Base-by-base conservation (phyloP, 2,113 vertebrate genomes). In the Cariama cristata region DNA sequence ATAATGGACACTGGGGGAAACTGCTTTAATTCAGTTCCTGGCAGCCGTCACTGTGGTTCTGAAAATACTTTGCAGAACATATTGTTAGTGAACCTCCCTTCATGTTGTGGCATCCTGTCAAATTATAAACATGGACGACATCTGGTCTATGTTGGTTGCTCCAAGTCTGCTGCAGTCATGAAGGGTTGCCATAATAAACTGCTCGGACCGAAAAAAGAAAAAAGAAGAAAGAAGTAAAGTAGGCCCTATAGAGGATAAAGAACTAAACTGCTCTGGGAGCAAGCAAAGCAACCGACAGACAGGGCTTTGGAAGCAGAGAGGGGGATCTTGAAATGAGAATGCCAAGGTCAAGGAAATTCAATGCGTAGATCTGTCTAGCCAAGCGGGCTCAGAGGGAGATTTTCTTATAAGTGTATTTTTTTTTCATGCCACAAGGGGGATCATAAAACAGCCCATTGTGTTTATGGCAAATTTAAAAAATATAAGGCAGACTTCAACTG, bases 351-450 rank as follows among this genome's bases (percentile, higher is more conserved):
- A 93, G 85, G 85, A 88, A 95, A 96, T 74, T 62, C 74, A 82
- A 76, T 66, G 89, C 8, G 0, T 30, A 49, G 93, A 82, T 91
- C 81, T 95, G 95, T 95, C 94, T 97, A 58, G 97, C 95, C 95
- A 96, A 97, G 89, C 69, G 53, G 71, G 45, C 91, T 94, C 84
- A 72, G 30, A 92, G 66, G 49, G 86, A 95, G 59, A 72, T 66
- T 90, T 90, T 89, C 80, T 97, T 89, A 1, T 45, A 67, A 94
- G 83, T 92, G 91, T 79, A 93, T 84, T 96, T 90, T 96, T 93
- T 96, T 91, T 62, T 76, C 62, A 73, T 85, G 84, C 95, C 94
- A 96, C 96, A 95, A 94, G 94, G 97, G 94, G 96, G 94, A 96
- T 86, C 95, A 97, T 93, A 96, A 96, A 97, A 66, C 95, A 97